These are phyloP conservation scores for Nesogale talazaci DNA, from an alignment of 2,113 vertebrate genomes.

Conservation along the genomic window DNA sequence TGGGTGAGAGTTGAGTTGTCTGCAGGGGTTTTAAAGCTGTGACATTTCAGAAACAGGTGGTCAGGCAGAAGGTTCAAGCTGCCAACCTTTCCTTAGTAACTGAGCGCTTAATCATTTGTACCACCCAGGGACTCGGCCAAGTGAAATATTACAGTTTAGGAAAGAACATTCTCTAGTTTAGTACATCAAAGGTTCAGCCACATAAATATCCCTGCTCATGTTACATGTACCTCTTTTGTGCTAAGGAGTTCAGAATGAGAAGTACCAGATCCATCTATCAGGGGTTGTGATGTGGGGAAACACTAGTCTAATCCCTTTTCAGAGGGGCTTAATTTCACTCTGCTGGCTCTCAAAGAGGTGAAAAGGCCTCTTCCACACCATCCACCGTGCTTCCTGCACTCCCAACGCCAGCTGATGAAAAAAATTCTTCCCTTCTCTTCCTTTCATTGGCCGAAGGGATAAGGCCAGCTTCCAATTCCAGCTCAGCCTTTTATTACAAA, in stretches of 20 bases:
- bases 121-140: background rate
- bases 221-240: background rate
- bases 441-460: background rate
- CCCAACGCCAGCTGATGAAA: background rate
- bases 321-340: conserved; percentile 11
- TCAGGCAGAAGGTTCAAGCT: background rate
- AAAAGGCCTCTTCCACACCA: background rate
- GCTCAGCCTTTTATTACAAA: background rate
- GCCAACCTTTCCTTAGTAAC: background rate
- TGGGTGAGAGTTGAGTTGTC: background rate
- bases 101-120: background rate
- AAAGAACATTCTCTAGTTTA: background rate
- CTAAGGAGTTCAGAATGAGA: background rate
- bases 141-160: background rate
- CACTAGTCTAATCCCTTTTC: background rate
- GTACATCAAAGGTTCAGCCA: background rate
- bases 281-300: background rate
- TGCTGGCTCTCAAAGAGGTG: conserved; percentile 33
- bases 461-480: background rate
- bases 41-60: background rate
- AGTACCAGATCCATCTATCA: background rate
- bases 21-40: background rate
- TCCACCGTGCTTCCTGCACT: background rate
- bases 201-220: background rate
- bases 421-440: conserved; percentile 9